Conservation (phyloP, 2,113 vertebrate genomes). For the Gulo gulo region DNA sequence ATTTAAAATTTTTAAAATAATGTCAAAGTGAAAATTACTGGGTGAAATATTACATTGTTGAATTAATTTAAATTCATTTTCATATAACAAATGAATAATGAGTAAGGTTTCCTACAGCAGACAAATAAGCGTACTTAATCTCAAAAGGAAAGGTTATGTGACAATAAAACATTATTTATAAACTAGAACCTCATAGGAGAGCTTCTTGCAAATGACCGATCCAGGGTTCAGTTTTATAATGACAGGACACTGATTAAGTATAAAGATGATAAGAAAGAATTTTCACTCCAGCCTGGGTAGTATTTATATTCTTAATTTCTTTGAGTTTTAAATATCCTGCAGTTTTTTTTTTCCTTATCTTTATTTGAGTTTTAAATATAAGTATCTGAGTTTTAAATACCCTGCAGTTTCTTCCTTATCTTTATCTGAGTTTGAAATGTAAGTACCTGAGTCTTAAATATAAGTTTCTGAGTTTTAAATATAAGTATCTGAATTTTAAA, state of each 20-base stretch:
- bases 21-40: neutral
- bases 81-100: neutral
- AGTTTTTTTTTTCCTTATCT: slow-evolving; percentile 22
- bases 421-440: neutral
- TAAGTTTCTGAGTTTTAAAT: neutral
- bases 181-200: neutral
- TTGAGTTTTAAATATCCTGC: slow-evolving; percentile 16
- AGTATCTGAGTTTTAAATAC: neutral
- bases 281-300: neutral
- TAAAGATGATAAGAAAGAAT: neutral
- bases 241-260: neutral
- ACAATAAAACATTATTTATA: neutral
- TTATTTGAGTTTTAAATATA: neutral
- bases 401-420: neutral
- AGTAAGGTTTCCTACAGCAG: neutral
- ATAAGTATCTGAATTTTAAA: neutral
- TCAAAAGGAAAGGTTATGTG: neutral
- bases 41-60: neutral
- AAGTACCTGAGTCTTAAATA: neutral
- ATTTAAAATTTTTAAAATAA: slow-evolving; percentile 43
- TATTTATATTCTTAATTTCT: slow-evolving; percentile 35
- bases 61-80: slow-evolving; percentile 44
- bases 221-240: neutral
- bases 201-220: neutral
- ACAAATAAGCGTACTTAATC: slow-evolving; percentile 15